These are phyloP conservation scores for Ondatra zibethicus DNA, from an alignment of 2,113 vertebrate species.

Conservation along the genomic window DNA sequence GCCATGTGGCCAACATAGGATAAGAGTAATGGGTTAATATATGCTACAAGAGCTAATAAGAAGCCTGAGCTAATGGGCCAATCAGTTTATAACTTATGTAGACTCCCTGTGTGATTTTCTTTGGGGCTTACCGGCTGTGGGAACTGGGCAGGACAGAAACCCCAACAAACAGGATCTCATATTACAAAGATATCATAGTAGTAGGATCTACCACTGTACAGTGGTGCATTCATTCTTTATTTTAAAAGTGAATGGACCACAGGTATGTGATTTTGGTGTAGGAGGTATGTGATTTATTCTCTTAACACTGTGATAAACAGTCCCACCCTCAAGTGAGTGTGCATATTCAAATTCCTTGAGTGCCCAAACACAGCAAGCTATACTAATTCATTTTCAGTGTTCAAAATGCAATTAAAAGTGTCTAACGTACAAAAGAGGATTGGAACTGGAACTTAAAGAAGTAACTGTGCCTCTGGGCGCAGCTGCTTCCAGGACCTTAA, in stretches of 20 bases:
- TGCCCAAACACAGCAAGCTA: neutral
- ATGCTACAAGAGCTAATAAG: too few species aligned
- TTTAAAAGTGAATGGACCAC: neutral
- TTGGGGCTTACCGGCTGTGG: too few species aligned
- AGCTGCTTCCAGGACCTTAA: neutral
- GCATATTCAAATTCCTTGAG: neutral
- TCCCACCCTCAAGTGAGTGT: neutral
- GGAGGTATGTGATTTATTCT: too few species aligned
- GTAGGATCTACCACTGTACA: neutral
- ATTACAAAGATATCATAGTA: neutral
- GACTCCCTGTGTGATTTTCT: too few species aligned
- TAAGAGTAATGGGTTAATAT: too few species aligned
- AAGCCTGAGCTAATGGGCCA: too few species aligned
- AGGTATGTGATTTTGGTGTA: too few species aligned
- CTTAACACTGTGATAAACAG: neutral
- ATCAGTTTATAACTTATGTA: too few species aligned
- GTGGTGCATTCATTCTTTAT: neutral
- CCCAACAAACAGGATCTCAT: too few species aligned
- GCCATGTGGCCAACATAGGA: too few species aligned
- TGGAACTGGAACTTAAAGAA: neutral
- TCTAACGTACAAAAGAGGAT: neutral
- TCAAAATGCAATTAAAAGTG: conserved; percentile 1
- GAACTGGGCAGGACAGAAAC: too few species aligned
- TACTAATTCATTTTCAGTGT: neutral
- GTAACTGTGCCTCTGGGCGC: neutral